These are phyloP conservation scores for Eulemur coronatus DNA, from an alignment of 2,797 vertebrate species.

Conservation along the genomic window DNA sequence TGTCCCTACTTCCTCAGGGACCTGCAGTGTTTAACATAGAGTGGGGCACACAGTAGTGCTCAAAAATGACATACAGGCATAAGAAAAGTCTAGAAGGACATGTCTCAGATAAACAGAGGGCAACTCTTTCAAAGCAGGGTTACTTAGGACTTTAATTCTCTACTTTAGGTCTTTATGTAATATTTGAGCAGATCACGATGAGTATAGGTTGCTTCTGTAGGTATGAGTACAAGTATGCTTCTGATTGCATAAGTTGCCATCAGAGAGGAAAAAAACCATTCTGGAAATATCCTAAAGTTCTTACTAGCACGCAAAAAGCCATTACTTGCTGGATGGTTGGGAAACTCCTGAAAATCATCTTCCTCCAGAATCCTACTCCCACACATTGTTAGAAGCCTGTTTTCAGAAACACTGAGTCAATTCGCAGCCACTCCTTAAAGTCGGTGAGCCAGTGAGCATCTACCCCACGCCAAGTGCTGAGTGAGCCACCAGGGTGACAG, in stretches of 20 bases:
- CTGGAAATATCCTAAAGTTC: slow-evolving; percentile 52
- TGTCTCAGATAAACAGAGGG: not conserved
- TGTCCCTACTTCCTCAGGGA: not conserved
- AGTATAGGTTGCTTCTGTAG: not conserved
- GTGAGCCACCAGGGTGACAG: not conserved
- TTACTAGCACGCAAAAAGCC: slow-evolving; percentile 19
- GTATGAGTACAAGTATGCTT: not conserved
- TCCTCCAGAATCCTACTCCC: slow-evolving; percentile 58
- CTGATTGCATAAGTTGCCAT: not conserved
- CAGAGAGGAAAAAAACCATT: not conserved
- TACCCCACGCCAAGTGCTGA: not conserved
- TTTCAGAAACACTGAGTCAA: slow-evolving; percentile 70
- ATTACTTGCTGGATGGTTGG: slow-evolving; percentile 45
- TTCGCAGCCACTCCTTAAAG: slow-evolving; percentile 40
- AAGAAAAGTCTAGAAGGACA: not conserved
- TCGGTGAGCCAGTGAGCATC: not conserved
- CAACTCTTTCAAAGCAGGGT: not conserved
- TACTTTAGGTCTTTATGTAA: not conserved
- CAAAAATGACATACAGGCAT: not conserved
- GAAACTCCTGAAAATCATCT: slow-evolving; percentile 70
- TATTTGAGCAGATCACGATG: not conserved
- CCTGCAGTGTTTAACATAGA: not conserved
- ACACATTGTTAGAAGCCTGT: slow-evolving; percentile 48
- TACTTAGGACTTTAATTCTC: not conserved
- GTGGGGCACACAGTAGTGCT: not conserved